A percentile compares a stretch with the other conserved stretches of the same genome.
Evolutionary conservation across 2,113 vertebrate species (phyloP).

Genomic region (Blennius ocellaris): DNA sequence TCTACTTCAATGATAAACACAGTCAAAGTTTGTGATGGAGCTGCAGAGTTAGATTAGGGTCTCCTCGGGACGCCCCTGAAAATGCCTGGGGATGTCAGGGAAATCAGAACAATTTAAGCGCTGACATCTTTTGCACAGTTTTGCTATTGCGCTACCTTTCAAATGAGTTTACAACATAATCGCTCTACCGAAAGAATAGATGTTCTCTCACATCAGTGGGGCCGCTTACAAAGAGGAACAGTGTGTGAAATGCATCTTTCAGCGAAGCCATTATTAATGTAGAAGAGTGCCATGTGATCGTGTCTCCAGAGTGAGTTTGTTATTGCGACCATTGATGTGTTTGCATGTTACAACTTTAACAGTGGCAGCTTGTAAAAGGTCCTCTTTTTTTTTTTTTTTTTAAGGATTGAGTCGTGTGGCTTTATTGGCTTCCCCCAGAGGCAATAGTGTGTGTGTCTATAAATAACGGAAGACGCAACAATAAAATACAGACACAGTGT

Average conservation of each 20-base stretch:
- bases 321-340: constrained; percentile 6
- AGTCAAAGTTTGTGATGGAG: background rate
- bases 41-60: background rate
- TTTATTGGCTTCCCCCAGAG: constrained; percentile 53
- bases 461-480: constrained; percentile 56
- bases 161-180: background rate
- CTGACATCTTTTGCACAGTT: background rate
- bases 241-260: constrained; percentile 32
- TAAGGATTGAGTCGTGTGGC: constrained; percentile 41
- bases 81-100: background rate
- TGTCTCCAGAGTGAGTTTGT: background rate
- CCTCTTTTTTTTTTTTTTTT: constrained; percentile 5
- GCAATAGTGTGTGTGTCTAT: constrained; percentile 33
- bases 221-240: constrained; percentile 9
- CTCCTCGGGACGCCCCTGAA: no score
- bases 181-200: background rate
- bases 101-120: background rate
- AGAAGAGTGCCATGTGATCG: background rate
- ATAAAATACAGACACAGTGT: constrained; percentile 29
- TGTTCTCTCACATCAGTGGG: background rate
- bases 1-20: background rate
- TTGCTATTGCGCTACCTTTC: background rate
- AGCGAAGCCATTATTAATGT: constrained; percentile 26
- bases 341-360: constrained; percentile 14
- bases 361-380: constrained; percentile 37